phyloP scores from a whole-genome alignment of 2,797 vertebrate genomes.

The Knipowitschia caucasica region DNA sequence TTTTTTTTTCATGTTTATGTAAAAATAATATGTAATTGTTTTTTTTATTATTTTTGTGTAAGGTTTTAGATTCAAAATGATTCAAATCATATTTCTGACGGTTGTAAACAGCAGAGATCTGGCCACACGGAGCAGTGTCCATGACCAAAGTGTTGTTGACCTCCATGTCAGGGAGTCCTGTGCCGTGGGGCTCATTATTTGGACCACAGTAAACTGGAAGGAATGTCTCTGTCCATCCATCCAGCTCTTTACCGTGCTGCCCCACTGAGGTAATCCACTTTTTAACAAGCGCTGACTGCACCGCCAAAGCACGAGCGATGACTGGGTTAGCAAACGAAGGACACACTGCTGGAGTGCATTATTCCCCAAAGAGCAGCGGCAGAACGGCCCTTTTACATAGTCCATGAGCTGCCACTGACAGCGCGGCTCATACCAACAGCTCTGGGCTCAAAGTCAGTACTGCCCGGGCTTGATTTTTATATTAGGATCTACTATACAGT shows the following conservation, averaged over 20 bases:
- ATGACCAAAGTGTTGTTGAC: background rate
- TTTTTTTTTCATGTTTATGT: no score
- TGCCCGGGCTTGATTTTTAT: no score
- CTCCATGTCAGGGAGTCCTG: background rate
- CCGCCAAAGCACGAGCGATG: conserved; percentile 59
- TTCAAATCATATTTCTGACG: background rate
- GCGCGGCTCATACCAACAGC: conserved; percentile 13
- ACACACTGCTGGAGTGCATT: conserved; percentile 34
- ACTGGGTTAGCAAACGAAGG: conserved; percentile 42
- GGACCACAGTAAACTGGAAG: conserved; percentile 59
- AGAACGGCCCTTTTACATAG: conserved; percentile 22
- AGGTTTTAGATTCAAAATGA: no score
- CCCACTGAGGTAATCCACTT: conserved; percentile 64
- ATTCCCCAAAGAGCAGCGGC: conserved; percentile 29
- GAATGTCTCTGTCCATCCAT: conserved; percentile 51
- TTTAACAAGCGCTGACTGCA: conserved; percentile 69
- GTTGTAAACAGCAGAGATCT: background rate
- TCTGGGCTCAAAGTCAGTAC: no score
- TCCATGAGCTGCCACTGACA: conserved; percentile 21
- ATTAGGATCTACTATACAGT: no score
- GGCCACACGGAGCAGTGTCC: background rate
- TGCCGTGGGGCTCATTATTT: conserved; percentile 45
- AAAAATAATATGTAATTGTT: no score
- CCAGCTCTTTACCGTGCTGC: conserved; percentile 49
- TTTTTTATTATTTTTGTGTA: no score